Conservation (phyloP, 2,888 invertebrate species). For the Drosophila paracracens region DNA sequence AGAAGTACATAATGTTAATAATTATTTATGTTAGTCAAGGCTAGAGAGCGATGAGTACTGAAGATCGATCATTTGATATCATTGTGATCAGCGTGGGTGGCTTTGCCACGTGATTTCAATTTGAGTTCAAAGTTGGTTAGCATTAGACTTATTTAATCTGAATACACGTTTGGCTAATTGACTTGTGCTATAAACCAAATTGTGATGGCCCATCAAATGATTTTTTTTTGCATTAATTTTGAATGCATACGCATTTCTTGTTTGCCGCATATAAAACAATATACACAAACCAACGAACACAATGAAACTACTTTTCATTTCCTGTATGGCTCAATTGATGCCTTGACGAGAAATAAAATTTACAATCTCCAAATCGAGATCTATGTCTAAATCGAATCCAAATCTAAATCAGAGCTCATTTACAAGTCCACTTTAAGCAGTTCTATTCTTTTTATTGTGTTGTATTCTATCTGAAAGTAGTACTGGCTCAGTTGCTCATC, state of each 20-base stretch:
- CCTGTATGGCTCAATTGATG: conserved; percentile 68
- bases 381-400: conserved; percentile 35
- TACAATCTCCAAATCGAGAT: conserved; percentile 49
- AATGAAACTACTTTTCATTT: conserved; percentile 61
- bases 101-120: conserved; percentile 15
- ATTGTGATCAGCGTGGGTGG: conserved; percentile 24
- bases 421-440: conserved; percentile 36
- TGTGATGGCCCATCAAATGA: conserved; percentile 38
- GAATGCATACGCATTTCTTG: conserved; percentile 39
- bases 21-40: conserved; percentile 40
- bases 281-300: conserved; percentile 18
- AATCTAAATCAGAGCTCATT: conserved; percentile 34
- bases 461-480: conserved; percentile 11
- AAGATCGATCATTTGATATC: not conserved
- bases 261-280: conserved; percentile 36
- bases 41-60: conserved; percentile 7
- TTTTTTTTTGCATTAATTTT: conserved; percentile 21
- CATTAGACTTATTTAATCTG: conserved; percentile 1
- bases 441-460: conserved; percentile 22
- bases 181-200: conserved; percentile 51
- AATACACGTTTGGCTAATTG: conserved; percentile 62
- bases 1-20: conserved; percentile 34
- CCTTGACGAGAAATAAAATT: conserved; percentile 39
- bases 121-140: not conserved
- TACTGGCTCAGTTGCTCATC: conserved; percentile 49